Conservation (phyloP, 2,888 invertebrate species). For the Lepetodrilus schrolli region DNA sequence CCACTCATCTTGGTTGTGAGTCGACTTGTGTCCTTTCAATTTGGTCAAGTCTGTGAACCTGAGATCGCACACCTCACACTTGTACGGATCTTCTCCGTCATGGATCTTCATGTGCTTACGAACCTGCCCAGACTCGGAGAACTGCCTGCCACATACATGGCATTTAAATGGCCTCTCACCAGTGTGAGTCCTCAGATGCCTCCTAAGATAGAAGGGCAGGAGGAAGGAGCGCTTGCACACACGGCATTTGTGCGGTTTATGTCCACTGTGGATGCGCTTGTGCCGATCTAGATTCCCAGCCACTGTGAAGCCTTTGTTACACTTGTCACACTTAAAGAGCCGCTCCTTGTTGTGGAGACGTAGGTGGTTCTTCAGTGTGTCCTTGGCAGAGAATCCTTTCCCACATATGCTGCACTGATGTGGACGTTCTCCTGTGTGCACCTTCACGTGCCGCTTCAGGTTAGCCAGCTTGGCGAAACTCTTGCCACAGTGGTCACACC, state of each 20-base stretch:
- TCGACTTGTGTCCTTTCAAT: constrained; percentile 10
- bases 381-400: constrained; percentile 5
- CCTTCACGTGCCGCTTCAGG: background rate
- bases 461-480: constrained; percentile 5
- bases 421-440: background rate
- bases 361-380: constrained; percentile 2
- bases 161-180: constrained; percentile 3
- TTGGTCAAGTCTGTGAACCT: constrained; percentile 3
- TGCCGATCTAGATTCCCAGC: constrained; percentile 8
- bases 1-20: constrained; percentile 17
- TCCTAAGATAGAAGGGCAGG: background rate
- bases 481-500: background rate
- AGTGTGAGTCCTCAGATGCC: background rate
- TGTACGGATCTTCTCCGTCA: background rate
- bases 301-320: constrained; percentile 7
- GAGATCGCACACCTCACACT: background rate
- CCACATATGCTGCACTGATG: background rate
- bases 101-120: constrained; percentile 10
- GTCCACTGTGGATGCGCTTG: constrained; percentile 1
- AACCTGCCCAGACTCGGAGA: background rate
- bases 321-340: constrained; percentile 8
- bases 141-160: constrained; percentile 1
- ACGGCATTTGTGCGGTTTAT: constrained; percentile 2
- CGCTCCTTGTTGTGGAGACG: background rate
- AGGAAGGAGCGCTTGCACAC: background rate